A percentile compares a stretch with the other conserved stretches of the same genome.
phyloP scores from a whole-genome alignment of 1,140 invertebrate species.

The Rhagoletis pomonella region DNA sequence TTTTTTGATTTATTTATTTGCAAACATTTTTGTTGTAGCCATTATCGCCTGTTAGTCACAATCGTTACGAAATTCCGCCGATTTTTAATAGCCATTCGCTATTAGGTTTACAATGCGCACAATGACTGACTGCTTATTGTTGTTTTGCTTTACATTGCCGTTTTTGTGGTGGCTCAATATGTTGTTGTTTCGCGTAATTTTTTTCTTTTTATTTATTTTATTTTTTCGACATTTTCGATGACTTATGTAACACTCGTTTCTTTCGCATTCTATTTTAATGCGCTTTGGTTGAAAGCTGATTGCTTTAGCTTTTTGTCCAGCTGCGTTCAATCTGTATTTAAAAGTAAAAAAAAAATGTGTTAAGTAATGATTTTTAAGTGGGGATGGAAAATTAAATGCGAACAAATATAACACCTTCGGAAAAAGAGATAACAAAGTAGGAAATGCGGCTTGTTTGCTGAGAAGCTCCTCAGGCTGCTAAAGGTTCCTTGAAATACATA shows the following conservation, averaged over 20 bases:
- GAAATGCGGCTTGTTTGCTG: no score
- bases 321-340: neutral
- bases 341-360: neutral
- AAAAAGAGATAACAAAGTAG: no score
- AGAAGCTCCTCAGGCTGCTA: no score
- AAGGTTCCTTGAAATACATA: no score
- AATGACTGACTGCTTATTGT: no score
- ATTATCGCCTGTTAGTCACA: conserved; percentile 7
- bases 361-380: neutral
- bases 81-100: conserved; percentile 19
- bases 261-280: neutral
- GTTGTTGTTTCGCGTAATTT: no score
- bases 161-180: no score
- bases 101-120: neutral
- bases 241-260: neutral
- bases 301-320: neutral
- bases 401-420: no score
- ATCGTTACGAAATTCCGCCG: neutral
- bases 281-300: neutral
- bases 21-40: neutral
- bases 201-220: neutral
- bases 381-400: neutral
- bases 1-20: conserved; percentile 26
- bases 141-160: no score
- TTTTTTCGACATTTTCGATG: neutral